phyloP scores from a whole-genome alignment of 2,113 vertebrate genomes.

The Cairina moschata region DNA sequence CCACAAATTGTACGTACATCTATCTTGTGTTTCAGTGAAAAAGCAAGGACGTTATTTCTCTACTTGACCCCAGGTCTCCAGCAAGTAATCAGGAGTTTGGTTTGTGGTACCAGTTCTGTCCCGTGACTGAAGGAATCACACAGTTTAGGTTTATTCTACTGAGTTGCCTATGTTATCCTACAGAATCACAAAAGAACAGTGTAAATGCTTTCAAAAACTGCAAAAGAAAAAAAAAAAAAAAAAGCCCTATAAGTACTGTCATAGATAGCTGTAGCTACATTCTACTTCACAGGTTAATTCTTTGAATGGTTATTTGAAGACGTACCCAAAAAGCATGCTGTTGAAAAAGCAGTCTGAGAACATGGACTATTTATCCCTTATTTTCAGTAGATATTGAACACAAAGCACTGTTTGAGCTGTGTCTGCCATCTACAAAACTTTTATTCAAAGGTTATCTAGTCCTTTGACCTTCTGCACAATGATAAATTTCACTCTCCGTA shows the following conservation, averaged over 20 bases:
- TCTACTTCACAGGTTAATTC: background rate
- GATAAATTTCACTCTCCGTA: slow-evolving; percentile 26
- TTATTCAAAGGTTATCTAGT: background rate
- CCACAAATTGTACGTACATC: background rate
- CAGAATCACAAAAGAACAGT: background rate
- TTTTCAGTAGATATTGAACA: background rate
- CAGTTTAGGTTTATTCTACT: background rate
- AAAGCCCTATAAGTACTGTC: background rate
- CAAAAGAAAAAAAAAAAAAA: background rate
- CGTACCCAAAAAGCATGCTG: background rate
- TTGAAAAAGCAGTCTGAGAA: background rate
- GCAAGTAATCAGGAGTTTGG: background rate
- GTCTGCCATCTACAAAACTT: background rate
- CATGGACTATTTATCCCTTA: background rate
- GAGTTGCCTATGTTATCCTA: background rate
- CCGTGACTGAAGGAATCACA: background rate
- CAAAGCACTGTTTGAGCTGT: background rate
- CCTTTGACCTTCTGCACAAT: slow-evolving; percentile 34
- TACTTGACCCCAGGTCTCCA: background rate
- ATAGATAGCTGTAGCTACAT: background rate
- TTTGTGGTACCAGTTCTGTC: background rate
- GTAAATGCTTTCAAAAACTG: background rate
- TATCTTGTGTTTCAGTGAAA: background rate
- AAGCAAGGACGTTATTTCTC: background rate
- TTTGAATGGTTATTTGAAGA: background rate